phyloP scores from a whole-genome alignment of 2,113 vertebrate genomes.

The Mirza zaza region DNA sequence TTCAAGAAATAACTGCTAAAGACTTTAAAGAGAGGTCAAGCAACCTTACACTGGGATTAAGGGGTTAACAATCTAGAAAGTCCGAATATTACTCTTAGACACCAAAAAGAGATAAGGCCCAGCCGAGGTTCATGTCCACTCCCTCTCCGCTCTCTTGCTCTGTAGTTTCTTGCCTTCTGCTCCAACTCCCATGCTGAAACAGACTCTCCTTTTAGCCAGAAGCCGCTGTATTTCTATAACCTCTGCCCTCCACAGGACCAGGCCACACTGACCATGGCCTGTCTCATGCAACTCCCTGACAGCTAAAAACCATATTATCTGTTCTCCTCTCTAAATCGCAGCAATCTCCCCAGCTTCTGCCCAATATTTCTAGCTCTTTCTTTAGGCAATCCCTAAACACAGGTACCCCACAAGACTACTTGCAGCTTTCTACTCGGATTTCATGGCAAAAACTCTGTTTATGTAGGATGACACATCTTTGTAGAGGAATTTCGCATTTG shows the following conservation, averaged over 20 bases:
- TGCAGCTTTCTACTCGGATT: neutral
- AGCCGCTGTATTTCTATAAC: neutral
- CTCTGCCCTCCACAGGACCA: neutral
- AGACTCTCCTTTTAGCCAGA: neutral
- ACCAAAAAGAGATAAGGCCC: neutral
- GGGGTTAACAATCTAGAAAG: neutral
- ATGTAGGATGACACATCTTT: neutral
- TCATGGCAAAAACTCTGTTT: neutral
- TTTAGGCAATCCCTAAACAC: neutral
- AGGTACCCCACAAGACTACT: neutral
- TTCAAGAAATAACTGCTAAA: neutral
- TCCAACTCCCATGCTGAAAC: neutral
- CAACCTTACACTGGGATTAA: neutral
- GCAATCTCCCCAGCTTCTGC: neutral
- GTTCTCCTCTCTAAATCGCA: neutral
- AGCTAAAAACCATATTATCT: neutral
- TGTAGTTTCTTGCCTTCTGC: neutral
- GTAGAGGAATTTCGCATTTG: neutral
- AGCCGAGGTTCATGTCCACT: neutral
- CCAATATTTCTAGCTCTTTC: neutral
- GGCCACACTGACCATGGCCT: neutral
- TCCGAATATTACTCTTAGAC: neutral
- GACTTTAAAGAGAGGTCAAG: neutral
- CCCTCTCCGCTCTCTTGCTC: neutral
- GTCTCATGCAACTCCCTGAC: neutral